A percentile compares a stretch with the other conserved stretches of the same genome.
Conservation (phyloP, 2,797 vertebrate genomes). For the Morus bassanus region DNA sequence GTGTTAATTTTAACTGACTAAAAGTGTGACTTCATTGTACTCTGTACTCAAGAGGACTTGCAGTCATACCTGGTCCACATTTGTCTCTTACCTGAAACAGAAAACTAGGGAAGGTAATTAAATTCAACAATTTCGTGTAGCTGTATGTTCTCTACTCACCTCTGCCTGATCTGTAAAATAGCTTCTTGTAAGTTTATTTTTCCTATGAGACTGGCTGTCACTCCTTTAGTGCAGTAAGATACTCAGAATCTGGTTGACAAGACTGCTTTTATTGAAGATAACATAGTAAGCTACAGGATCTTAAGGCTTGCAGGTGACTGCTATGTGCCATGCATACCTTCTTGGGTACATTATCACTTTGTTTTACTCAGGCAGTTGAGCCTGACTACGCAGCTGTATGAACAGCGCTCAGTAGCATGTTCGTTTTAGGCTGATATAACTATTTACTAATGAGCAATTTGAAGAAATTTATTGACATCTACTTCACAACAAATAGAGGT, state of each 20-base stretch:
- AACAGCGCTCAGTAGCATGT: neutral
- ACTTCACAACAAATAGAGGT: neutral
- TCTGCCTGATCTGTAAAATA: neutral
- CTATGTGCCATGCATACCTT: rapidly evolving
- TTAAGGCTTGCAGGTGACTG: neutral
- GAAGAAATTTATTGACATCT: neutral
- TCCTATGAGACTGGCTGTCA: neutral
- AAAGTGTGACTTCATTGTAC: neutral
- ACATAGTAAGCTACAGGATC: neutral
- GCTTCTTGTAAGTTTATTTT: neutral
- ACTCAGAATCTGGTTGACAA: neutral
- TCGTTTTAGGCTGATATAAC: neutral
- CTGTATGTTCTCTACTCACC: neutral
- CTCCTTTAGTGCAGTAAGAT: neutral
- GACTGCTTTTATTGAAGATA: neutral
- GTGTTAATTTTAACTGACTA: neutral
- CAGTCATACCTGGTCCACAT: neutral
- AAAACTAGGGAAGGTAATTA: neutral
- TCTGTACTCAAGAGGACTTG: neutral
- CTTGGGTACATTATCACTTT: neutral
- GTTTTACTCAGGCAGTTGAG: neutral
- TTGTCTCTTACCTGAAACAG: neutral
- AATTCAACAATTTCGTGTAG: neutral
- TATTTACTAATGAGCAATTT: neutral
- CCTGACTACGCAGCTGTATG: neutral